phyloP scores from a whole-genome alignment of 1,140 invertebrate genomes.

The Antheraea mylitta region DNA sequence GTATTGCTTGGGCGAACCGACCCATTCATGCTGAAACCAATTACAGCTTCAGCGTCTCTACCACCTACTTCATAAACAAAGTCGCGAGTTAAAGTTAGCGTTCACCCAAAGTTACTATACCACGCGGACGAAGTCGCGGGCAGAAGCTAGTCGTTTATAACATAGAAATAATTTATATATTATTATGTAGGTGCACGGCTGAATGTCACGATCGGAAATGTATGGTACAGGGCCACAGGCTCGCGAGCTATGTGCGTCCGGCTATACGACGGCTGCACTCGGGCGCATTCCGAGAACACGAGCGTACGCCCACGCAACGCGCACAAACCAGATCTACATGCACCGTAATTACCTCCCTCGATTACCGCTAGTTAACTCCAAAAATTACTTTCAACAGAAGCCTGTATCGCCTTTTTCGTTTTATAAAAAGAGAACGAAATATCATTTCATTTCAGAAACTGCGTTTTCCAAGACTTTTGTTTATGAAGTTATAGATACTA shows the following conservation, averaged over 20 bases:
- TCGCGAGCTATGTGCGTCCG: constrained; percentile 32
- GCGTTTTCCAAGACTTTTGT: not conserved
- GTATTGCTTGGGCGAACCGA: too few species aligned
- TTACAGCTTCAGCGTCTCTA: too few species aligned
- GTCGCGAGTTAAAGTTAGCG: too few species aligned
- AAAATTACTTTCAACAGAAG: not conserved
- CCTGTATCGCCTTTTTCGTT: not conserved
- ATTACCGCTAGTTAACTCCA: not conserved
- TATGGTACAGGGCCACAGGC: constrained; percentile 20
- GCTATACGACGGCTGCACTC: not conserved
- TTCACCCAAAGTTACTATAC: too few species aligned
- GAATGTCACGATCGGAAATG: not conserved
- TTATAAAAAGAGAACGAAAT: not conserved
- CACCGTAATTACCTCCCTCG: constrained; percentile 2
- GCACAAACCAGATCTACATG: not conserved
- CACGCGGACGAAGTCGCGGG: too few species aligned
- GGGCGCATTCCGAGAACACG: constrained; percentile 38
- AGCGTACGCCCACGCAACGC: constrained; percentile 1
- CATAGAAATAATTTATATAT: not conserved
- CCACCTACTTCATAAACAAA: too few species aligned
- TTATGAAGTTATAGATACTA: too few species aligned
- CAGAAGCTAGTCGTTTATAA: not conserved
- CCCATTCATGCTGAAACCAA: too few species aligned
- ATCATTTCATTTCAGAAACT: not conserved
- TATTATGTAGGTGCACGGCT: constrained; percentile 1